Percentiles rank a stretch among this genome's conserved stretches.
phyloP scores from a whole-genome alignment of 2,113 vertebrate species.

The Gracilinanus agilis region DNA sequence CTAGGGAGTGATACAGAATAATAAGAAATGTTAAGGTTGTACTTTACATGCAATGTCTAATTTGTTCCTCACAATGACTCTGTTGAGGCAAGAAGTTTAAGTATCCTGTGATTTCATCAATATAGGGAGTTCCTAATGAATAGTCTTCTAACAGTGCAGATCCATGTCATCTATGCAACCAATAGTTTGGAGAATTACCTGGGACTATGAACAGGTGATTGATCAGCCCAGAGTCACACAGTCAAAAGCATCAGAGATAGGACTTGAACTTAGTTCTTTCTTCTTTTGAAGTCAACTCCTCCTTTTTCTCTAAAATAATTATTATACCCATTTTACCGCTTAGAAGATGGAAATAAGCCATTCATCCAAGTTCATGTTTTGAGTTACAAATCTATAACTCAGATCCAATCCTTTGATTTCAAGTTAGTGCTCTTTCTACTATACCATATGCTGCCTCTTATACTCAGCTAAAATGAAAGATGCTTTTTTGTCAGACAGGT shows the following conservation, averaged over 20 bases:
- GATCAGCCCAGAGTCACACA: not conserved
- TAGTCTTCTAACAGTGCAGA: not conserved
- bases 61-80: not conserved
- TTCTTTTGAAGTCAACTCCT: not conserved
- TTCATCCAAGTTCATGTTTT: not conserved
- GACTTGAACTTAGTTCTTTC: not conserved
- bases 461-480: not conserved
- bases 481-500: not conserved
- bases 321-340: not conserved
- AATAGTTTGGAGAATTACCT: not conserved
- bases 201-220: not conserved
- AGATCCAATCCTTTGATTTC: not conserved
- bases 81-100: not conserved
- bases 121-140: not conserved
- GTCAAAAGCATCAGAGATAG: not conserved
- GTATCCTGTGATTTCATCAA: not conserved
- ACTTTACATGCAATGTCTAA: not conserved
- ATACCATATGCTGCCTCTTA: not conserved
- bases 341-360: not conserved
- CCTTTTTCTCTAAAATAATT: not conserved
- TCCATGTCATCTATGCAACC: not conserved
- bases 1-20: not conserved
- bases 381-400: not conserved
- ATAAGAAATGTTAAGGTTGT: not conserved
- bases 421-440: not conserved